Conservation (phyloP, 2,113 vertebrate species). For the Sigmodon hispidus region DNA sequence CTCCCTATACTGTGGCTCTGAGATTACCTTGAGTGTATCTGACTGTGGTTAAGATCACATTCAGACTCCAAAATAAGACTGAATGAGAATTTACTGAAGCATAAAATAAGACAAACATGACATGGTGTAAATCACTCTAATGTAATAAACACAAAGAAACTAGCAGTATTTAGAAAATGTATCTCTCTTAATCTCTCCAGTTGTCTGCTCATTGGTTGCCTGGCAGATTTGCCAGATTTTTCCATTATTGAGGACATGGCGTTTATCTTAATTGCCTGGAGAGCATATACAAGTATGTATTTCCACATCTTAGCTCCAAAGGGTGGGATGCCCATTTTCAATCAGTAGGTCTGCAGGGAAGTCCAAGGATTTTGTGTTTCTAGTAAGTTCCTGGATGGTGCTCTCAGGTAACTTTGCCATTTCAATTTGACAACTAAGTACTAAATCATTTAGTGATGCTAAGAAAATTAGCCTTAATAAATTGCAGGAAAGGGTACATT, state of each 20-base stretch:
- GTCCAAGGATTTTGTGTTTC: not conserved
- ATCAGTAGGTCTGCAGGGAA: not conserved
- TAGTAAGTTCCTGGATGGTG: not conserved
- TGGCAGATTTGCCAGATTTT: not conserved
- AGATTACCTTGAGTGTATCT: not conserved
- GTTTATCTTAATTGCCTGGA: not conserved
- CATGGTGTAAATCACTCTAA: not conserved
- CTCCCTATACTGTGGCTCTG: fast-evolving
- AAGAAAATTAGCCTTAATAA: conserved; percentile 14
- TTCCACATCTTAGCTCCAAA: not conserved
- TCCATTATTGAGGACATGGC: not conserved
- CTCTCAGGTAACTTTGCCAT: not conserved
- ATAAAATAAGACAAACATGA: not conserved
- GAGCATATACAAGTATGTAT: not conserved
- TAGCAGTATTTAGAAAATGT: not conserved
- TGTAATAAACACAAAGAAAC: not conserved
- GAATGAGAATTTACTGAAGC: not conserved
- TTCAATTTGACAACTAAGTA: not conserved
- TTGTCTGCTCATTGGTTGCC: not conserved
- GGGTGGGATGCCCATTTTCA: not conserved
- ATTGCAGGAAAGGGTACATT: not conserved
- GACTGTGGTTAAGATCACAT: not conserved
- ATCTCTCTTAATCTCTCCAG: not conserved
- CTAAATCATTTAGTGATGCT: not conserved
- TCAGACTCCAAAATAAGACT: not conserved